Evolutionary conservation across 35 echinoderm and acorn worm genomes (phyloP).

Genomic region (Lytechinus pictus): DNA sequence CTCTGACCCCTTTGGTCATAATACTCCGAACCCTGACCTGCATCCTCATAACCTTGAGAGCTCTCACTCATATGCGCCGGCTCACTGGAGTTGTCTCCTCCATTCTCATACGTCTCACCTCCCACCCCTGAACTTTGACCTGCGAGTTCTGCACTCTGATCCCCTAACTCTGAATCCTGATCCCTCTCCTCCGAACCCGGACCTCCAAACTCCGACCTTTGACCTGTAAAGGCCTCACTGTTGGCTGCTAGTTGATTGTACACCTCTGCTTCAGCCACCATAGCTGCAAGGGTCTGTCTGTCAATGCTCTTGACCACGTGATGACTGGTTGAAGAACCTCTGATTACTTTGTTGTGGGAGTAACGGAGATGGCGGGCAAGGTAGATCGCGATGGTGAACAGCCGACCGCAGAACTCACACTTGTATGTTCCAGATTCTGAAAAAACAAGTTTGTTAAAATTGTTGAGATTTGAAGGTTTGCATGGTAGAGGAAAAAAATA

Average conservation of each 20-base stretch:
- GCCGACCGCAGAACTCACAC: conserved; percentile 43
- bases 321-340: neutral
- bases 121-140: neutral
- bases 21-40: neutral
- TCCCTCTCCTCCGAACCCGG: neutral
- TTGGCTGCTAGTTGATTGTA: neutral
- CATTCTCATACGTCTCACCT: neutral
- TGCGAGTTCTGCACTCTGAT: neutral
- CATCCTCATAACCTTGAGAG: conserved; percentile 27
- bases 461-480: too few relatives aligned
- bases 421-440: conserved; percentile 36
- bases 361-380: conserved; percentile 40
- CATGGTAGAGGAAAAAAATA: too few relatives aligned
- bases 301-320: conserved; percentile 42
- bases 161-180: neutral
- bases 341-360: conserved; percentile 43
- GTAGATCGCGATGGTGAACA: conserved; percentile 46
- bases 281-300: conserved; percentile 31
- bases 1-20: neutral
- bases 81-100: neutral
- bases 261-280: neutral
- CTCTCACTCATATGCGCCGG: neutral
- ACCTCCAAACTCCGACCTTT: neutral
- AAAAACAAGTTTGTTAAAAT: neutral
- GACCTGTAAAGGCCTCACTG: neutral